phyloP scores from a whole-genome alignment of 1,140 invertebrate species.

The Drosophila bipectinata region DNA sequence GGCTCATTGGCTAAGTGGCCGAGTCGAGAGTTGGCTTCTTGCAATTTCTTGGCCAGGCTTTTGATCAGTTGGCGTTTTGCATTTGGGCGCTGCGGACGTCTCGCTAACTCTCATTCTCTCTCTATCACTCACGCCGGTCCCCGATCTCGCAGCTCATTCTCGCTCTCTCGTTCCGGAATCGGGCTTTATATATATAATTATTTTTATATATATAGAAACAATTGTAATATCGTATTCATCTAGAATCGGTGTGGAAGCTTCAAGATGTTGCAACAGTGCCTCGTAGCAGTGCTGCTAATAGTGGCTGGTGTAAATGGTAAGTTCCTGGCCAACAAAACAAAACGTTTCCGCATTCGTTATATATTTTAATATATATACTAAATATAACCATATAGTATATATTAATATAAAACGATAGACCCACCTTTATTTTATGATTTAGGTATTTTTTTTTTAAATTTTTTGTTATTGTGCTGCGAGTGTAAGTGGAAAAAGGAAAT shows the following conservation, averaged over 20 bases:
- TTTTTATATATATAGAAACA: conserved; percentile 9
- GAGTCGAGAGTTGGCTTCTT: conserved; percentile 62
- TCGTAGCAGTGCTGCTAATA: conserved; percentile 54
- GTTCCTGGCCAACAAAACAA: conserved; percentile 18
- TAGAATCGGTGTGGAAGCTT: conserved; percentile 11
- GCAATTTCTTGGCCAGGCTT: conserved; percentile 65
- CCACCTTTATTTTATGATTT: background rate
- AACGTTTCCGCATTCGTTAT: background rate
- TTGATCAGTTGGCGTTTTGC: conserved; percentile 79
- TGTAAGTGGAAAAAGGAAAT: conserved; percentile 29
- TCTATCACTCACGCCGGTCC: conserved; percentile 13
- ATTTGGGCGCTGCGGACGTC: conserved; percentile 74
- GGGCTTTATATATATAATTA: conserved; percentile 5
- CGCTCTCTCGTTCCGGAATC: conserved; percentile 7
- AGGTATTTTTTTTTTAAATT: conserved; percentile 21
- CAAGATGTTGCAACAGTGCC: conserved; percentile 68
- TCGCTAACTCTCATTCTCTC: conserved; percentile 28
- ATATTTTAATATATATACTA: conserved; percentile 1
- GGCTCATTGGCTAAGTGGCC: conserved; percentile 12
- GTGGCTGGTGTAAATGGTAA: conserved; percentile 56
- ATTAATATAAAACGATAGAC: conserved; percentile 50
- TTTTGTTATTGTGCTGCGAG: conserved; percentile 38
- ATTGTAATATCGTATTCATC: background rate
- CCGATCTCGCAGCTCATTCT: background rate
- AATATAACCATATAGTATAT: background rate